Percentiles rank a stretch among this genome's conserved stretches.
phyloP scores from a whole-genome alignment of 2,888 invertebrate genomes.

The Phymatocera aterrima region DNA sequence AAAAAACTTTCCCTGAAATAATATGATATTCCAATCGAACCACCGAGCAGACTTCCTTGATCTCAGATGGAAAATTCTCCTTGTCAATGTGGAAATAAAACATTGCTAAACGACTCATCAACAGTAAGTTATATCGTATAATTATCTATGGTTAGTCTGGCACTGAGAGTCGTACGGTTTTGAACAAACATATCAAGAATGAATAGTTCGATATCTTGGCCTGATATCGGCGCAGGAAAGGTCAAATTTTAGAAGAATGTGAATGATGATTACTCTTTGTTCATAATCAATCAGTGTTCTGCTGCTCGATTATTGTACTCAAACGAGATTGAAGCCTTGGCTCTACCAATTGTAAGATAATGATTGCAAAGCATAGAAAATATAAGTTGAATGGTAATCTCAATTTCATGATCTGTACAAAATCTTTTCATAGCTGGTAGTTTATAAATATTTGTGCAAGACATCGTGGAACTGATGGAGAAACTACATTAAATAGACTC shows the following conservation, averaged over 20 bases:
- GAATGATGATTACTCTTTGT: background rate
- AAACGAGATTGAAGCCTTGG: background rate
- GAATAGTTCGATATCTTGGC: background rate
- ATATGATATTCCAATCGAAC: background rate
- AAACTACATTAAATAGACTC: background rate
- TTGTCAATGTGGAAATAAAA: background rate
- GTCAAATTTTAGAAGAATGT: background rate
- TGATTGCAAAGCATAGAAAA: conserved; percentile 53
- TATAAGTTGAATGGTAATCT: conserved; percentile 58
- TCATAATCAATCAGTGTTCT: background rate
- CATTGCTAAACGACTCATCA: background rate
- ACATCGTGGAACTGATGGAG: background rate
- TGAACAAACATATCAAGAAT: background rate
- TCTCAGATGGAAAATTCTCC: background rate
- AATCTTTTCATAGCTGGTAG: conserved; percentile 53
- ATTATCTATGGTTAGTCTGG: background rate
- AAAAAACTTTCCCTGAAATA: background rate
- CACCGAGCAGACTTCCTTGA: background rate
- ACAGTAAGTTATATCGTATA: conserved; percentile 12
- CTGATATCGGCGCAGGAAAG: background rate
- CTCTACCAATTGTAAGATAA: background rate
- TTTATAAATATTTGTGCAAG: conserved; percentile 44
- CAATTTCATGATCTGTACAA: conserved; percentile 61
- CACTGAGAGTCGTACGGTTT: background rate
- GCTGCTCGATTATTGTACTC: background rate